Base-by-base conservation (phyloP, 1,140 invertebrate species). In the Drosophila trapezifrons region DNA sequence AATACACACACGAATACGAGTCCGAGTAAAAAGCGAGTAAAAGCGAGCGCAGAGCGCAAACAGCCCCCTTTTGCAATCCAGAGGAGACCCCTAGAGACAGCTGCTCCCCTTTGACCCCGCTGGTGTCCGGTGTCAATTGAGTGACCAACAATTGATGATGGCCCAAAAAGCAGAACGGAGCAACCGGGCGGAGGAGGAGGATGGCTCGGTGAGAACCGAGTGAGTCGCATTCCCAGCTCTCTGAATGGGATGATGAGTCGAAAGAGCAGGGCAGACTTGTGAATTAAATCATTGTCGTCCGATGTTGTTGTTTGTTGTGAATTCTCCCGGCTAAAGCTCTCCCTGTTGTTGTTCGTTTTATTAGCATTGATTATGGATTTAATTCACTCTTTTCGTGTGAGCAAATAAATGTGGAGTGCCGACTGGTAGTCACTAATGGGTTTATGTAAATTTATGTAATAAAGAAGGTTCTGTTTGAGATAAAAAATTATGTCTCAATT, bases 281-380 rank as follows among this genome's bases (percentile, higher is more conserved):
- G 65, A 87, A 87, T 87, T 87, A 80, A 87, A 87, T 83, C 74
- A 63, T 74, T 74, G 49, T 69, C 78, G 42, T 47, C 29, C 51
- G 32, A 37, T 22, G 58, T 52, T 64, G 49, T 71, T 75, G 37
- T 57, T 76, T 67, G 40, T 79, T 69, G 62, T 62, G 42, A 51
- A 27, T 38, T 18, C 15, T 17, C 49, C 25, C 18, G 42, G 27
- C 40, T 47, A 40, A 46, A 69, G 25, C 29, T 62, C 12, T 15
- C 22, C 6, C 43, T 56, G 60, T 76, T 74, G 54, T 32, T 76
- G 75, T 78, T 40, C 59, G 65, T 71, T 80, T 86, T 87, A 86
- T 86, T 86, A 87, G 83, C 83, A 89, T 87, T 89, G 84, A 87
- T 87, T 87, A 89, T 89, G 78, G 65, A 62, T 77, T 83, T 83